Conservation (phyloP, 2,888 invertebrate species). For the Parnassius smintheus region DNA sequence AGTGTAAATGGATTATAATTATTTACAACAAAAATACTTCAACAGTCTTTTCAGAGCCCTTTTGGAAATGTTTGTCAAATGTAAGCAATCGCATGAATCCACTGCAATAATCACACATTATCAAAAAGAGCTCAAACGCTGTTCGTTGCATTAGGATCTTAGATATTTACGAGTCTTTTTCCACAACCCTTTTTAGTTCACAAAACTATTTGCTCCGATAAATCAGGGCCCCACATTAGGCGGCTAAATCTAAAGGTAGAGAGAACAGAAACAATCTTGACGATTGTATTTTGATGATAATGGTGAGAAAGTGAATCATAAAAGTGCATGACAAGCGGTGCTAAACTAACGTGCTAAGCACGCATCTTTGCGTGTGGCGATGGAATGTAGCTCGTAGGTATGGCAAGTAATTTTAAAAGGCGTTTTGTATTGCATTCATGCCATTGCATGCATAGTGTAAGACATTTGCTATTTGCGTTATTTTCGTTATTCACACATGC, state of each 20-base stretch:
- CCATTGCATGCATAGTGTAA: not conserved
- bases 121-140: constrained; percentile 51
- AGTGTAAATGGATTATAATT: constrained; percentile 61
- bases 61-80: constrained; percentile 41
- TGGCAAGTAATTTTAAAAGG: constrained; percentile 3
- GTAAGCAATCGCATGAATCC: constrained; percentile 14
- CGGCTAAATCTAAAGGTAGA: constrained; percentile 30
- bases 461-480: not conserved
- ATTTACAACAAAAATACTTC: constrained; percentile 52
- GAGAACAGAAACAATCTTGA: constrained; percentile 29
- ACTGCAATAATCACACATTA: constrained; percentile 30
- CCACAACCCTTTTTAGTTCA: constrained; percentile 71
- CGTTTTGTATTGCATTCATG: constrained; percentile 15
- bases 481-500: not conserved
- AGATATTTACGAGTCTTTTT: constrained; percentile 58
- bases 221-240: constrained; percentile 29
- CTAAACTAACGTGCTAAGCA: constrained; percentile 13
- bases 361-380: not conserved
- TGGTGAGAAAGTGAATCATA: constrained; percentile 36
- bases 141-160: constrained; percentile 24
- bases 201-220: constrained; percentile 30
- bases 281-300: constrained; percentile 35
- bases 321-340: constrained; percentile 47
- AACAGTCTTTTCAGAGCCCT: constrained; percentile 42
- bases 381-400: constrained; percentile 5